phyloP scores from a whole-genome alignment of 1,140 invertebrate species.

The Zaprionus tsacasi region DNA sequence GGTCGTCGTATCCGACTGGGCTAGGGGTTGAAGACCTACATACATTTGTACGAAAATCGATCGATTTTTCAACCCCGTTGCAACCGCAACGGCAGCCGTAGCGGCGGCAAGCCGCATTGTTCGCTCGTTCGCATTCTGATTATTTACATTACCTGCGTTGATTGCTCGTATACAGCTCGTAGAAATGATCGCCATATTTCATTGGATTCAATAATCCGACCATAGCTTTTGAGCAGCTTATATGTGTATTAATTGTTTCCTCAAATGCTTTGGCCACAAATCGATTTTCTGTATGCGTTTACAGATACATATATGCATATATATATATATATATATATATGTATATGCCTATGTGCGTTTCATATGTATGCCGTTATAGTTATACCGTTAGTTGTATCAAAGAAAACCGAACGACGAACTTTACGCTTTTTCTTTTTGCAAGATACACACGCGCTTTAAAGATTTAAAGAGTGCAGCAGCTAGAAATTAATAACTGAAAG shows the following conservation, averaged over 20 bases:
- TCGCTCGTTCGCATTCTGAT: slow-evolving; percentile 24
- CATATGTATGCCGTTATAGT: slow-evolving; percentile 36
- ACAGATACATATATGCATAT: slow-evolving; percentile 49
- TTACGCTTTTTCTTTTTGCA: not conserved
- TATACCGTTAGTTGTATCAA: slow-evolving; percentile 36
- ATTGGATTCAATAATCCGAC: slow-evolving; percentile 81
- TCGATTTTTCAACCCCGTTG: slow-evolving; percentile 75
- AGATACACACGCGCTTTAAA: not conserved
- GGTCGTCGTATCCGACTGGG: not conserved
- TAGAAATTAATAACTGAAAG: slow-evolving; percentile 22
- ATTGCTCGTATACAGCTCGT: slow-evolving; percentile 82
- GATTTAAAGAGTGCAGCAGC: slow-evolving; percentile 5
- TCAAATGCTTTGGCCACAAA: slow-evolving; percentile 45
- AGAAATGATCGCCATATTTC: slow-evolving; percentile 84
- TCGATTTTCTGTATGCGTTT: slow-evolving; percentile 63
- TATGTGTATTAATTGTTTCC: not conserved
- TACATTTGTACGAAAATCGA: slow-evolving; percentile 57
- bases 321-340: slow-evolving; percentile 15
- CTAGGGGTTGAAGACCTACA: slow-evolving; percentile 76
- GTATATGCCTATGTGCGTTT: slow-evolving; percentile 13
- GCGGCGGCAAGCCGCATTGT: slow-evolving; percentile 17
- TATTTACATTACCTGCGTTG: slow-evolving; percentile 75
- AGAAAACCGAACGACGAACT: slow-evolving; percentile 14
- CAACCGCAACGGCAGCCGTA: slow-evolving; percentile 9
- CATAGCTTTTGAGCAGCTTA: slow-evolving; percentile 50